Evolutionary conservation across 2,797 vertebrate species (phyloP).

Genomic region (Tragopan temminckii): DNA sequence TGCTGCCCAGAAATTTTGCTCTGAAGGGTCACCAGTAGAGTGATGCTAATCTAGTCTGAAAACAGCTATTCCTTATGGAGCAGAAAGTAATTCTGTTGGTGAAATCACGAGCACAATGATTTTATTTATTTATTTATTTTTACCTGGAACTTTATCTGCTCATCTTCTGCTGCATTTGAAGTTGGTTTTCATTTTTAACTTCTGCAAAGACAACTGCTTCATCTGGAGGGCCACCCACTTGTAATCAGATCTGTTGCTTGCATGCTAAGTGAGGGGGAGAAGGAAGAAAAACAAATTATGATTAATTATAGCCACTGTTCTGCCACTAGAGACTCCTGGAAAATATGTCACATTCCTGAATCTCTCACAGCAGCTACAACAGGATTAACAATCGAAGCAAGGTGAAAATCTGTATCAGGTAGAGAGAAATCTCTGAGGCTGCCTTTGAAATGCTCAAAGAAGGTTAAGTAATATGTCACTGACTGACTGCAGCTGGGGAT

Average conservation of each 20-base stretch:
- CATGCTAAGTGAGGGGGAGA: not conserved
- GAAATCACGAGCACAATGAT: not conserved
- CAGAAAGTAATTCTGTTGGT: not conserved
- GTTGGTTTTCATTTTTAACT: not conserved
- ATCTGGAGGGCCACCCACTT: not conserved
- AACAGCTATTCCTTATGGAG: conserved; percentile 9
- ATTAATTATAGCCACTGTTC: conserved; percentile 36
- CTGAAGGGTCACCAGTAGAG: not conserved
- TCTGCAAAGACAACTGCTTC: not conserved
- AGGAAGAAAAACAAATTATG: not conserved
- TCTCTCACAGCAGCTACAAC: not conserved
- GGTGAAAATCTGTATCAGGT: not conserved
- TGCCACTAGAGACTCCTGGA: conserved; percentile 1
- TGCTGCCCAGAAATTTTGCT: conserved; percentile 9
- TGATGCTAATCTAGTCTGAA: conserved; percentile 26
- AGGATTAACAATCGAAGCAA: conserved; percentile 12
- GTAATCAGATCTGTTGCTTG: accelerated
- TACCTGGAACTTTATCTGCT: conserved; percentile 3
- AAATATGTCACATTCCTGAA: conserved; percentile 8
- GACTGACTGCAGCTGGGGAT: not conserved
- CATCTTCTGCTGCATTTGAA: not conserved
- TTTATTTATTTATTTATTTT: not conserved
- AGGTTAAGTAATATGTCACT: not conserved
- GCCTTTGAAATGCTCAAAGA: not conserved
- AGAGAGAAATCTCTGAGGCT: not conserved